Evolutionary conservation across 2,113 vertebrate genomes (phyloP).

Genomic region (Brienomyrus brachyistius): DNA sequence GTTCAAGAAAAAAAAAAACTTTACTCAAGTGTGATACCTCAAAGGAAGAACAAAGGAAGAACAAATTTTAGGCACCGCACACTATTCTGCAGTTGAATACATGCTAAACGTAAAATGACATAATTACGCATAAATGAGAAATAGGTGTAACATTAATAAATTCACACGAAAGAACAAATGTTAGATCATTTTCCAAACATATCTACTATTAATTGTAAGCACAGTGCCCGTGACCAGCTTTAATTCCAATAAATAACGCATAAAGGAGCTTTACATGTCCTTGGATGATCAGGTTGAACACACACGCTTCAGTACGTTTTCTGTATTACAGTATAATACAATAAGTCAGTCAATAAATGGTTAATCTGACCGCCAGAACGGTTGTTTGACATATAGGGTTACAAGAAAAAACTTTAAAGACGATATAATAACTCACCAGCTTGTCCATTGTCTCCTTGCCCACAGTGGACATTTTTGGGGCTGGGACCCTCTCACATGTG

Average conservation of each 20-base stretch:
- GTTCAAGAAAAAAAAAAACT: neutral
- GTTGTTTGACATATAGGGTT: neutral
- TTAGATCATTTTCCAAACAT: neutral
- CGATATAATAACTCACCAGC: conserved; percentile 66
- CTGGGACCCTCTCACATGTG: conserved; percentile 82
- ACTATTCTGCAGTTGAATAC: neutral
- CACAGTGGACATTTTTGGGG: conserved; percentile 69
- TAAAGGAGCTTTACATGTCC: neutral
- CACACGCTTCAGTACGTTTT: neutral
- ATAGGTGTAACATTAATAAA: neutral
- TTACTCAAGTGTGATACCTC: neutral
- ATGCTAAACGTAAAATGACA: neutral
- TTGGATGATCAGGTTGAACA: neutral
- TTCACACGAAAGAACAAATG: neutral
- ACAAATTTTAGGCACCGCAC: neutral
- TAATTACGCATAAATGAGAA: neutral
- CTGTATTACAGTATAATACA: neutral
- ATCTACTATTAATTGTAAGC: neutral
- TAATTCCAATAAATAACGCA: neutral
- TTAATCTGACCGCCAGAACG: neutral
- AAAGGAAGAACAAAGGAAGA: neutral
- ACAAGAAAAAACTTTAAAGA: neutral
- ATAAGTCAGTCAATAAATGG: neutral
- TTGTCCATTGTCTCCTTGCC: conserved; percentile 83
- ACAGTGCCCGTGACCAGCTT: neutral